phyloP scores from a whole-genome alignment of 2,113 vertebrate genomes.

The Dromaius novaehollandiae region DNA sequence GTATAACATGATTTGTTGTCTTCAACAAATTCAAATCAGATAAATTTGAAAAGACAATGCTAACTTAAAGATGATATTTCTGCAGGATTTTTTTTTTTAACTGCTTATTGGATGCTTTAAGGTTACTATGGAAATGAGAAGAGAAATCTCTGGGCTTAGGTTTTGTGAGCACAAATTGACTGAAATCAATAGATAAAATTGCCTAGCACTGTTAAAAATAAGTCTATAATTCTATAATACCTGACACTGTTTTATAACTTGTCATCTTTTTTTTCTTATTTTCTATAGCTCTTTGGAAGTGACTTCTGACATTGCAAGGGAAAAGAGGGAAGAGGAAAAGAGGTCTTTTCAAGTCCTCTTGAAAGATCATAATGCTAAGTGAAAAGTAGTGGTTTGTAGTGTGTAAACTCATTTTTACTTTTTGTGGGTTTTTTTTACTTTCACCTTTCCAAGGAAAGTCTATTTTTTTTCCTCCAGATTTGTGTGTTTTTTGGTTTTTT shows the following conservation, averaged over 20 bases:
- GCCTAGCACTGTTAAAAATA: not conserved
- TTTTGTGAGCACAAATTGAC: not conserved
- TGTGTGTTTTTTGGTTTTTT: not conserved
- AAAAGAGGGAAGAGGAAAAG: not conserved
- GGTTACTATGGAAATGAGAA: not conserved
- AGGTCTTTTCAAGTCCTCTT: not conserved
- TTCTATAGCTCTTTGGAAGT: not conserved
- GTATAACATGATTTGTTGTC: not conserved
- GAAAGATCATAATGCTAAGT: not conserved
- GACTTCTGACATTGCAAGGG: not conserved
- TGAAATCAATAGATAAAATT: not conserved
- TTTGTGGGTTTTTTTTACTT: not conserved
- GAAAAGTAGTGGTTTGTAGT: not conserved
- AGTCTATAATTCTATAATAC: not conserved
- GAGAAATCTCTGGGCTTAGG: not conserved
- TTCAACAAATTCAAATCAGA: not conserved
- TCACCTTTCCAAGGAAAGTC: not conserved
- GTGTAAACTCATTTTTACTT: not conserved
- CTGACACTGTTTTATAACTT: not conserved
- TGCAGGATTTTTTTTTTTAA: not conserved
- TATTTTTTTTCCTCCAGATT: not conserved
- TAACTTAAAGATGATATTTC: not conserved
- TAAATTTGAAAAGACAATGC: not conserved
- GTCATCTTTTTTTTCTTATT: not conserved
- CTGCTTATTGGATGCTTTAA: not conserved